A percentile compares a stretch with the other conserved stretches of the same genome.
phyloP scores from a whole-genome alignment of 1,140 invertebrate genomes.

The Sinonovacula constricta region DNA sequence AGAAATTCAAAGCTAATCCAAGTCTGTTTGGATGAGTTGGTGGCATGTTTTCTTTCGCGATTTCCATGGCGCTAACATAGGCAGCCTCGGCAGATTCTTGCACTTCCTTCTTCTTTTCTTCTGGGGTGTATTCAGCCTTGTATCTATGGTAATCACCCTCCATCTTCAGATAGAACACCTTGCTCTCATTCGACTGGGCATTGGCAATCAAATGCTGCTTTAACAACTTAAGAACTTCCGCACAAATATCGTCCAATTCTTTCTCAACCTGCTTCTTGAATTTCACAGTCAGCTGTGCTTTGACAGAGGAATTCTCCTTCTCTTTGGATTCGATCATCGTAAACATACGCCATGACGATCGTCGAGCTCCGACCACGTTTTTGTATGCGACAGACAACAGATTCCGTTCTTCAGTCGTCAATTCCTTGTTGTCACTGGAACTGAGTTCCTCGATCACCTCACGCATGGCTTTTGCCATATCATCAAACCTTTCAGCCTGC shows the following conservation, averaged over 20 bases:
- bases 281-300: conserved; percentile 78
- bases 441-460: conserved; percentile 57
- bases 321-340: conserved; percentile 96
- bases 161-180: conserved; percentile 99
- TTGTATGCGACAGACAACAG: conserved; percentile 99
- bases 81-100: conserved; percentile 97
- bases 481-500: conserved; percentile 72
- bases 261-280: conserved; percentile 99
- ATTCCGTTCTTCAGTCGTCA: conserved; percentile 88
- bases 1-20: conserved; percentile 99
- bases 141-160: conserved; percentile 99
- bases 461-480: conserved; percentile 71
- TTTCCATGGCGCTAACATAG: conserved; percentile 99
- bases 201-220: conserved; percentile 94
- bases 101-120: conserved; percentile 84
- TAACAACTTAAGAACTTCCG: conserved; percentile 96
- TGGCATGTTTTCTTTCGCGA: conserved; percentile 99
- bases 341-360: conserved; percentile 98
- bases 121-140: conserved; percentile 98
- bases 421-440: conserved; percentile 50
- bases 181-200: conserved; percentile 85
- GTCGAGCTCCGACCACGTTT: conserved; percentile 98
- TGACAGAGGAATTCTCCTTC: conserved; percentile 92
- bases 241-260: conserved; percentile 98
- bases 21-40: conserved; percentile 99